Conservation (phyloP, 2,888 invertebrate genomes). For the Spodoptera exigua region DNA sequence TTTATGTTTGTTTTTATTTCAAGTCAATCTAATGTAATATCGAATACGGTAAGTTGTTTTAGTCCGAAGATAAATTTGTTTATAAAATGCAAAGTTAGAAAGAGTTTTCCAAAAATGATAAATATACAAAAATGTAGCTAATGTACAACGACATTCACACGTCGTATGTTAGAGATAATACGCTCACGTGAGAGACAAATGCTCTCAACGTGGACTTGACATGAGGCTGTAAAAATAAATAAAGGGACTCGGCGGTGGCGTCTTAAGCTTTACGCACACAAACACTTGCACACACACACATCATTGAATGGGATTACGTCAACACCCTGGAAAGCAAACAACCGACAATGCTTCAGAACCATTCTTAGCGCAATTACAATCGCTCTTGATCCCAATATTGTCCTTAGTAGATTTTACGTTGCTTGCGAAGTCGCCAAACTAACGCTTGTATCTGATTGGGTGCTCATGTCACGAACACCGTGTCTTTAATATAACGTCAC, state of each 20-base stretch:
- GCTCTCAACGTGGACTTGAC: constrained; percentile 77
- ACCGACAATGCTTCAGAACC: constrained; percentile 31
- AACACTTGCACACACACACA: constrained; percentile 42
- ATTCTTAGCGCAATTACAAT: constrained; percentile 38
- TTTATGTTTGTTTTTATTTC: constrained; percentile 2
- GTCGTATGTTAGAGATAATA: constrained; percentile 74
- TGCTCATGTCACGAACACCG: neutral
- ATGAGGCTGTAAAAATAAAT: constrained; percentile 79
- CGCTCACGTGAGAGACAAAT: constrained; percentile 76
- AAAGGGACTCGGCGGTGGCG: constrained; percentile 66
- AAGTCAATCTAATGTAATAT: neutral
- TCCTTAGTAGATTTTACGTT: constrained; percentile 20
- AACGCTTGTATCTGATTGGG: neutral
- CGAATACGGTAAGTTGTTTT: constrained; percentile 5
- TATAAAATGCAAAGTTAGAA: constrained; percentile 8
- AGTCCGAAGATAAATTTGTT: neutral
- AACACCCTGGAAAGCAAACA: constrained; percentile 38
- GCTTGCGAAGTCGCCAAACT: neutral
- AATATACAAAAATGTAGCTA: constrained; percentile 64
- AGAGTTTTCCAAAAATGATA: constrained; percentile 53
- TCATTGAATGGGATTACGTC: constrained; percentile 57
- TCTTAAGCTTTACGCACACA: constrained; percentile 63
- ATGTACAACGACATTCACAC: constrained; percentile 70
- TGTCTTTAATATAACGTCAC: neutral
- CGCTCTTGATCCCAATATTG: constrained; percentile 10